Conservation (phyloP, 2,797 vertebrate species). For the Pempheris klunzingeri region DNA sequence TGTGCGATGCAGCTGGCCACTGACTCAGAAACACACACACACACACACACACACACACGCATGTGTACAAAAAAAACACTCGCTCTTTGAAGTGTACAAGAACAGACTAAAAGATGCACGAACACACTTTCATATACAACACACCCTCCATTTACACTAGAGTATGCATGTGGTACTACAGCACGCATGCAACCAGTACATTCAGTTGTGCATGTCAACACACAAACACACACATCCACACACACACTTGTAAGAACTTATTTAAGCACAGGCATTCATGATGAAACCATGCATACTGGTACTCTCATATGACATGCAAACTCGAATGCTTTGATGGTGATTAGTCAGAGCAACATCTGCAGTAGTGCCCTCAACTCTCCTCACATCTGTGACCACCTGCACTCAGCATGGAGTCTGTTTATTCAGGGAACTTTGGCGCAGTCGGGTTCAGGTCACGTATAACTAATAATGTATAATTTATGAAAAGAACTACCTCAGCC, state of each 20-base stretch:
- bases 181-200: slow-evolving; percentile 14
- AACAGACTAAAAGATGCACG: slow-evolving; percentile 52
- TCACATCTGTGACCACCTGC: slow-evolving; percentile 69
- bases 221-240: slow-evolving; percentile 17
- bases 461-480: slow-evolving; percentile 32
- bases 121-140: slow-evolving; percentile 21
- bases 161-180: background rate
- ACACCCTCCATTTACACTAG: background rate
- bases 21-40: slow-evolving; percentile 64
- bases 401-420: slow-evolving; percentile 50
- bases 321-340: slow-evolving; percentile 66
- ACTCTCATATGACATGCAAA: slow-evolving; percentile 45
- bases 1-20: slow-evolving; percentile 70
- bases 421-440: slow-evolving; percentile 23
- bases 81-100: slow-evolving; percentile 59
- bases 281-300: slow-evolving; percentile 46
- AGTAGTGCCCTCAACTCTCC: slow-evolving; percentile 44
- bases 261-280: slow-evolving; percentile 22
- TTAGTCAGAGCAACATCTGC: slow-evolving; percentile 80
- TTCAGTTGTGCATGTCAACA: slow-evolving; percentile 32
- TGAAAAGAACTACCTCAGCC: slow-evolving; percentile 31
- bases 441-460: slow-evolving; percentile 35
- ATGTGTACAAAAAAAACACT: slow-evolving; percentile 17
- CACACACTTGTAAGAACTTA: slow-evolving; percentile 31
- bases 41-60: background rate